Evolutionary conservation across 2,888 invertebrate genomes (phyloP).

Genomic region (Gisinianus flammeolus): DNA sequence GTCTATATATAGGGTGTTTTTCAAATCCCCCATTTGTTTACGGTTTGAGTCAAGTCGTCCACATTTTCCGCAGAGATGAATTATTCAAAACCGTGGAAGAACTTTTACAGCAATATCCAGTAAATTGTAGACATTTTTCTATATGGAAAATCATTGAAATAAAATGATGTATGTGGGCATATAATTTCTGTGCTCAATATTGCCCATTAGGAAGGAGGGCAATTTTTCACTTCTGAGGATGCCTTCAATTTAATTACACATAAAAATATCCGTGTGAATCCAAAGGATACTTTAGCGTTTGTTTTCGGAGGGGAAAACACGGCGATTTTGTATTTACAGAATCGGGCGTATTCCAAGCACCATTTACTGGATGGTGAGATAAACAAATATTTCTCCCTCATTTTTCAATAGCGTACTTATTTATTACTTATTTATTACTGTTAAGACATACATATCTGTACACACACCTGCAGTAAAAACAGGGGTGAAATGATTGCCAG

Average conservation of each 20-base stretch:
- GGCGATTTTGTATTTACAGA: conserved; percentile 32
- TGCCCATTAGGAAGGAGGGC: conserved; percentile 17
- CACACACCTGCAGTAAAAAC: no score
- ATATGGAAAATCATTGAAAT: neutral
- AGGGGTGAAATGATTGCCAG: no score
- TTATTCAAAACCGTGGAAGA: conserved; percentile 18
- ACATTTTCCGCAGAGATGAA: conserved; percentile 20
- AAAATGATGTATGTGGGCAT: neutral
- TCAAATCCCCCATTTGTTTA: conserved; percentile 35
- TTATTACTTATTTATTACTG: no score
- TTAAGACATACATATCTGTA: no score
- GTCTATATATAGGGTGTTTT: conserved; percentile 9
- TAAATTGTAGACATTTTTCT: neutral
- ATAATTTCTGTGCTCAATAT: neutral
- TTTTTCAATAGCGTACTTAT: neutral
- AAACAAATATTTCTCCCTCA: neutral
- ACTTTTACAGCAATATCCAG: conserved; percentile 34
- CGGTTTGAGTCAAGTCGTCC: conserved; percentile 38
- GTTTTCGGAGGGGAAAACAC: conserved; percentile 19
- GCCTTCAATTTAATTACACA: conserved; percentile 20
- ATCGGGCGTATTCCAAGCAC: conserved; percentile 7
- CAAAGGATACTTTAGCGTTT: conserved; percentile 5
- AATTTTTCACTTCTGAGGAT: conserved; percentile 28
- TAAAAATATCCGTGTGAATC: conserved; percentile 24
- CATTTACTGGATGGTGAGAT: conserved; percentile 10